A percentile compares a stretch with the other conserved stretches of the same genome.
These are phyloP conservation scores for Spialia ferax DNA, from an alignment of 2,888 invertebrate species.

Conservation along the genomic window DNA sequence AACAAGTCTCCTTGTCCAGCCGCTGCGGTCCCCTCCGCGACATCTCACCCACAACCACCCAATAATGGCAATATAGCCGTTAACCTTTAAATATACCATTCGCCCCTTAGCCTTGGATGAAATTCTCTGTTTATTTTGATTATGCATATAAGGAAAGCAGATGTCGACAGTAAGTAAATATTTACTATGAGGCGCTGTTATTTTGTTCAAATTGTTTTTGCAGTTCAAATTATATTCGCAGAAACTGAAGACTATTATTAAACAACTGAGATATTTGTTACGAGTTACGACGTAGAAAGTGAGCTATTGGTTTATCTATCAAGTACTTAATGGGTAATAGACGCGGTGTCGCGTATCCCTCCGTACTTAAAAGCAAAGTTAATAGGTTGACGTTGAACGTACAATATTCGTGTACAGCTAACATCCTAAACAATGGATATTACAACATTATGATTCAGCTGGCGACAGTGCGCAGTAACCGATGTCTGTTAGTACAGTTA, in stretches of 20 bases:
- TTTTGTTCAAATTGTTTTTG: background rate
- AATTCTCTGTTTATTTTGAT: constrained; percentile 41
- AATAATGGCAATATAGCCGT: constrained; percentile 69
- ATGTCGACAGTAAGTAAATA: constrained; percentile 10
- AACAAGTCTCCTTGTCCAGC: constrained; percentile 49
- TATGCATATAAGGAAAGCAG: constrained; percentile 46
- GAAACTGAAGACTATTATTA: background rate
- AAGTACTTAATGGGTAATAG: background rate
- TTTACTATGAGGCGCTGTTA: background rate
- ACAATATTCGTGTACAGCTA: constrained; percentile 26
- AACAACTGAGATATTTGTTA: constrained; percentile 21
- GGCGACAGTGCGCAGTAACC: constrained; percentile 58
- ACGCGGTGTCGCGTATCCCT: background rate
- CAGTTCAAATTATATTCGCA: constrained; percentile 2
- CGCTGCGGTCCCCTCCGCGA: constrained; percentile 67
- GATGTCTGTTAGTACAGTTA: constrained; percentile 55
- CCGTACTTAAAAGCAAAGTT: constrained; percentile 7
- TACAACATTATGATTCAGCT: constrained; percentile 62
- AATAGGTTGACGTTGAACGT: constrained; percentile 14
- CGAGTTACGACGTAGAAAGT: constrained; percentile 3
- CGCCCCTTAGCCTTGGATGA: constrained; percentile 46
- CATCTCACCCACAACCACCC: constrained; percentile 63
- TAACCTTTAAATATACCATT: constrained; percentile 66
- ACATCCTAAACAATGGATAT: constrained; percentile 62
- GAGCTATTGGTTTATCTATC: constrained; percentile 7